Conservation (phyloP, 2,888 invertebrate genomes). For the Hirtodrosophila confusa region DNA sequence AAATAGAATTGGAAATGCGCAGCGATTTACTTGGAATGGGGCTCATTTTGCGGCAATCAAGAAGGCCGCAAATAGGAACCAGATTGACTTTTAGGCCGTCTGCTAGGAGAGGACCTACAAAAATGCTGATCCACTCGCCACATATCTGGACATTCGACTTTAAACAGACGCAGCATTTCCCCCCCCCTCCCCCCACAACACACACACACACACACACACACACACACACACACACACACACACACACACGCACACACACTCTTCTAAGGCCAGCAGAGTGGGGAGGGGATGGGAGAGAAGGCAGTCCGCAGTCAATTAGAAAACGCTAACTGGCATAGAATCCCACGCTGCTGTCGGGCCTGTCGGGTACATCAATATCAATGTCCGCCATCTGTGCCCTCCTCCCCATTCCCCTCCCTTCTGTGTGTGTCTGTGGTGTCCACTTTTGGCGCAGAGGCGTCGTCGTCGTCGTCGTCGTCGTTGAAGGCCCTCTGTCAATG, state of each 20-base stretch:
- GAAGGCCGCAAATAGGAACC: no score
- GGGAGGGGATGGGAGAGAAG: not conserved
- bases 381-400: constrained; percentile 40
- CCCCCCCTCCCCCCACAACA: no score
- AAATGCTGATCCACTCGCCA: constrained; percentile 39
- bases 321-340: constrained; percentile 32
- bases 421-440: constrained; percentile 17
- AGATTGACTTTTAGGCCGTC: no score
- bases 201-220: no score
- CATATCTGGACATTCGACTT: constrained; percentile 22
- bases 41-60: no score
- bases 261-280: no score
- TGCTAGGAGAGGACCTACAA: no score
- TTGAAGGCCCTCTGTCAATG: constrained; percentile 54
- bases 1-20: not conserved
- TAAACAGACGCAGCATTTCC: constrained; percentile 24
- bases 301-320: constrained; percentile 40
- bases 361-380: constrained; percentile 47
- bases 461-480: constrained; percentile 25
- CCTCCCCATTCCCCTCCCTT: no score
- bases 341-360: constrained; percentile 41
- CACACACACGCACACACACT: no score
- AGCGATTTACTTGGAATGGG: no score
- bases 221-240: no score
- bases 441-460: constrained; percentile 68